Percentiles rank a stretch among this genome's conserved stretches.
Conservation (phyloP, 2,113 vertebrate species). For the Scomber colias region DNA sequence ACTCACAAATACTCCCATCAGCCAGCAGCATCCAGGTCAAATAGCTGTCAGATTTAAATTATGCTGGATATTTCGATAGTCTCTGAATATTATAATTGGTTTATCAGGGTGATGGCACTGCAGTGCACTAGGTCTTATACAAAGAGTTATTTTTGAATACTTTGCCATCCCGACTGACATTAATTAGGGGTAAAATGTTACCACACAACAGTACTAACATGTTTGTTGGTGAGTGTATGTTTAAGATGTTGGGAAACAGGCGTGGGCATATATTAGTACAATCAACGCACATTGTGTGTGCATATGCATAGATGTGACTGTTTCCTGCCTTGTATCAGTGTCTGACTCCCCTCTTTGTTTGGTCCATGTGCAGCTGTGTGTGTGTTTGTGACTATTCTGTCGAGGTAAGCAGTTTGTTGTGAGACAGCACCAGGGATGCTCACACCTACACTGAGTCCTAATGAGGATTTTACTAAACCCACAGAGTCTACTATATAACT, state of each 20-base stretch:
- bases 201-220: conserved; percentile 1
- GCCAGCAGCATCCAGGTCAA: conserved; percentile 10
- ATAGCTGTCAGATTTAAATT: conserved; percentile 33
- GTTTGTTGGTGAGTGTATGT: conserved; percentile 12
- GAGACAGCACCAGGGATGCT: conserved; percentile 70
- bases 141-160: conserved; percentile 48
- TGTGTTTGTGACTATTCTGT: conserved; percentile 60
- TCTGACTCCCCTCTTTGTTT: conserved; percentile 47
- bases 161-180: conserved; percentile 55
- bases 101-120: conserved; percentile 5
- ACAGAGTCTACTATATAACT: conserved; percentile 79
- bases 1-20: neutral
- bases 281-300: conserved; percentile 22
- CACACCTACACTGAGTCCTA: conserved; percentile 78
- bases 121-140: conserved; percentile 22
- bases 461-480: conserved; percentile 83
- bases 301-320: neutral
- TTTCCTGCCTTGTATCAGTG: conserved; percentile 7
- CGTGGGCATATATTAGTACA: conserved; percentile 21
- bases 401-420: conserved; percentile 74
- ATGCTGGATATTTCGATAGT: conserved; percentile 35
- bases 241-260: neutral
- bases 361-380: conserved; percentile 53
- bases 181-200: conserved; percentile 58
- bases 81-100: conserved; percentile 33